Conservation (phyloP, 2,113 vertebrate species). For the Terrapene triunguis region DNA sequence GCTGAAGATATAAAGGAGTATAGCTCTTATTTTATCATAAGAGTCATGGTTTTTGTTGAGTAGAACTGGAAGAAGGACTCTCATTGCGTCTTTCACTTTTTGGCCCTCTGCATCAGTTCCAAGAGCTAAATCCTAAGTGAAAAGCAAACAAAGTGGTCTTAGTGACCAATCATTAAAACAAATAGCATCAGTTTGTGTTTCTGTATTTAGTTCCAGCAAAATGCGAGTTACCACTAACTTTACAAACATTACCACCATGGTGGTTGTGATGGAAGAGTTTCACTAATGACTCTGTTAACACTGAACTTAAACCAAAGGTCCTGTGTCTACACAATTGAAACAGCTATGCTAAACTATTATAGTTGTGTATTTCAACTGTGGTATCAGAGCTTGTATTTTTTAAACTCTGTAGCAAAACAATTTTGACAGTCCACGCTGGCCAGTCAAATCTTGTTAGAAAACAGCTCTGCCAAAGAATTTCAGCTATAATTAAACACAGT, state of each 20-base stretch:
- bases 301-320: not conserved
- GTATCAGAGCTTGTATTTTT: not conserved
- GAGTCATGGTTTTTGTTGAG: slow-evolving; percentile 85
- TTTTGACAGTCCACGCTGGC: not conserved
- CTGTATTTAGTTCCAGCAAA: not conserved
- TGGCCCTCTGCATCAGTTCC: slow-evolving; percentile 91
- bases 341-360: not conserved
- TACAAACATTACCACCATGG: not conserved
- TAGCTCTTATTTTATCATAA: slow-evolving; percentile 94
- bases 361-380: not conserved
- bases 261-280: not conserved
- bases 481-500: not conserved
- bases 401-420: not conserved
- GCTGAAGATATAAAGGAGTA: slow-evolving; percentile 97
- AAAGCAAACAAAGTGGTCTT: not conserved
- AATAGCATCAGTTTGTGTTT: not conserved
- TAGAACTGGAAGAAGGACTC: slow-evolving; percentile 94
- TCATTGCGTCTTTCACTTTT: slow-evolving; percentile 95
- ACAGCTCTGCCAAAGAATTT: not conserved
- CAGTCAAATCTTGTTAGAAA: not conserved
- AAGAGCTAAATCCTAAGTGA: slow-evolving; percentile 92
- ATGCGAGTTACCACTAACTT: fast-evolving
- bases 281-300: not conserved
- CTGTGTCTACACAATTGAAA: not conserved
- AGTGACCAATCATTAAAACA: not conserved